Conservation (phyloP, 2,888 invertebrate species). For the Ceraclea dissimilis region DNA sequence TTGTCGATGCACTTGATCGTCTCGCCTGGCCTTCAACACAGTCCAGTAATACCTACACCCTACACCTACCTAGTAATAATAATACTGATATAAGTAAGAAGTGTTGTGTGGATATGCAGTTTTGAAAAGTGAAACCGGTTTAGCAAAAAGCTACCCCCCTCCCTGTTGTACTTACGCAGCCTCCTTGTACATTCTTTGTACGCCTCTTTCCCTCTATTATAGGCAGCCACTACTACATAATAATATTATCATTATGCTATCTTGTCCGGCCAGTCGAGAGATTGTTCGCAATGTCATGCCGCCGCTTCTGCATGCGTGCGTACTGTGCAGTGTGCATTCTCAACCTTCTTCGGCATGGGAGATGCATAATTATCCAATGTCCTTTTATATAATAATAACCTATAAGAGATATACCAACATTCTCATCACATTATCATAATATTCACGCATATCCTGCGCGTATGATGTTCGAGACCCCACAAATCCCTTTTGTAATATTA, state of each 20-base stretch:
- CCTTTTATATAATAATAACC: no score
- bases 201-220: background rate
- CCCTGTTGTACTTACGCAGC: background rate
- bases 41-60: background rate
- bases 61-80: background rate
- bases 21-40: constrained; percentile 2
- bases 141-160: constrained; percentile 12
- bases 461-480: no score
- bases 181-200: background rate
- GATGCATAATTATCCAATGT: no score
- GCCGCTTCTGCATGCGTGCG: background rate
- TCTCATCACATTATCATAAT: no score
- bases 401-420: no score
- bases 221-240: background rate
- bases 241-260: background rate
- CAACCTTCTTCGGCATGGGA: no score
- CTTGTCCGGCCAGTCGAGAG: background rate
- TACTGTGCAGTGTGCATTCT: no score
- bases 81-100: background rate
- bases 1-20: constrained; percentile 1
- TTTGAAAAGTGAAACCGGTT: constrained; percentile 15
- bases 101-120: background rate
- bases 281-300: background rate
- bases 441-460: no score
- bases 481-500: no score